These are phyloP conservation scores for Cybosia mesomella DNA, from an alignment of 2,888 invertebrate species.

Conservation along the genomic window DNA sequence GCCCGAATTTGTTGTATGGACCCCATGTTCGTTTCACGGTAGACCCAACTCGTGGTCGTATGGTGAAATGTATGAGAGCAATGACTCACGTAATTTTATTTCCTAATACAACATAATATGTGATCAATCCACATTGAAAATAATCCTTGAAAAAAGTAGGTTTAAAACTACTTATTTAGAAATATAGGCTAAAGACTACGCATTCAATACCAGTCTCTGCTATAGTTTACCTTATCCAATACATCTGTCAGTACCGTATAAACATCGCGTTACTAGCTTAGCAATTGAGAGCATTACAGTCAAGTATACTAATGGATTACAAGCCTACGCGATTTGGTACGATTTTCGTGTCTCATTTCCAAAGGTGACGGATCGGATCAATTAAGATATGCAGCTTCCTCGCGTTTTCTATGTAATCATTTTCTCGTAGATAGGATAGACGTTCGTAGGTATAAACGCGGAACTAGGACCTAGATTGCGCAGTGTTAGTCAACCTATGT, in stretches of 20 bases:
- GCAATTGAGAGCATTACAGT: not conserved
- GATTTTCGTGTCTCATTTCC: not conserved
- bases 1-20: too few species aligned
- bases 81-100: too few species aligned
- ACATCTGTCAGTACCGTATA: not conserved
- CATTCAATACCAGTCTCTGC: not conserved
- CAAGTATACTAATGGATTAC: slow-evolving; percentile 4
- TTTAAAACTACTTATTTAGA: not conserved
- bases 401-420: not conserved
- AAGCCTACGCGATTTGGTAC: not conserved
- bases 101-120: not conserved
- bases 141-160: not conserved
- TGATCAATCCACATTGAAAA: not conserved
- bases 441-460: not conserved
- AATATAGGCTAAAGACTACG: not conserved
- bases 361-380: not conserved
- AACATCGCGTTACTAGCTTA: not conserved
- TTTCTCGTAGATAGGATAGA: not conserved
- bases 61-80: too few species aligned
- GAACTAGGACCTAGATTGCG: not conserved
- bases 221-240: not conserved
- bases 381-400: not conserved
- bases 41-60: too few species aligned
- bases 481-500: not conserved
- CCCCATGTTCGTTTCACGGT: too few species aligned